Conservation (phyloP, 2,113 vertebrate genomes). For the Oxyruncus cristatus region DNA sequence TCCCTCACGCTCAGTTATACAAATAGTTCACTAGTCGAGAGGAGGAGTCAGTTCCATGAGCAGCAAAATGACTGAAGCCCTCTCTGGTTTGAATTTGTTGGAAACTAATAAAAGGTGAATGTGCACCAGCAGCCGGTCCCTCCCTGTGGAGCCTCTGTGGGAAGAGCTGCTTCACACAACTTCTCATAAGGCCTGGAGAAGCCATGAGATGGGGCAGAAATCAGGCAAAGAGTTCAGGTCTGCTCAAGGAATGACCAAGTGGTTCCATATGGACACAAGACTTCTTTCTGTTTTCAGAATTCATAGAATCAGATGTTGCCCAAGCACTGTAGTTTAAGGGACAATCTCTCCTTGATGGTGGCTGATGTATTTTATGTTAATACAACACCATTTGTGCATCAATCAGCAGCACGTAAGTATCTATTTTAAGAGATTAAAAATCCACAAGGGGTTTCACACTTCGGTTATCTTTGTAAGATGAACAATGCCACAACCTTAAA, state of each 20-base stretch:
- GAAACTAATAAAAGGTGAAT: neutral
- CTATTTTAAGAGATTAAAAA: neutral
- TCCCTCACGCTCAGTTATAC: neutral
- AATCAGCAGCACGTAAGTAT: neutral
- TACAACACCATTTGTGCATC: neutral
- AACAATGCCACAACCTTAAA: neutral
- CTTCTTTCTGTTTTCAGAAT: neutral
- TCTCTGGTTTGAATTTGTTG: neutral
- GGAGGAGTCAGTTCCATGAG: fast-evolving
- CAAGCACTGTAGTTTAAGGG: neutral
- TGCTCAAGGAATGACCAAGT: fast-evolving
- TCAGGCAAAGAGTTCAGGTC: neutral
- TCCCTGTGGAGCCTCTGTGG: neutral
- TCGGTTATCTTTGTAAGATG: neutral
- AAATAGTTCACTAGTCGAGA: neutral
- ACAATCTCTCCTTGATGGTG: neutral
- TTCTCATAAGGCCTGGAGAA: neutral
- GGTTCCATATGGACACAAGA: neutral
- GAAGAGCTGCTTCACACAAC: neutral
- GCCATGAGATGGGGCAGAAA: neutral
- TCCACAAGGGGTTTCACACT: neutral
- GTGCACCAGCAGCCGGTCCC: neutral
- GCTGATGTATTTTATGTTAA: neutral
- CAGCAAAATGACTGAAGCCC: neutral
- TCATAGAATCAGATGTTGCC: neutral